These are phyloP conservation scores for Dysidea cf. avara DNA, from an alignment of 37 sponge, comb jelly and placozoan species.

Conservation along the genomic window DNA sequence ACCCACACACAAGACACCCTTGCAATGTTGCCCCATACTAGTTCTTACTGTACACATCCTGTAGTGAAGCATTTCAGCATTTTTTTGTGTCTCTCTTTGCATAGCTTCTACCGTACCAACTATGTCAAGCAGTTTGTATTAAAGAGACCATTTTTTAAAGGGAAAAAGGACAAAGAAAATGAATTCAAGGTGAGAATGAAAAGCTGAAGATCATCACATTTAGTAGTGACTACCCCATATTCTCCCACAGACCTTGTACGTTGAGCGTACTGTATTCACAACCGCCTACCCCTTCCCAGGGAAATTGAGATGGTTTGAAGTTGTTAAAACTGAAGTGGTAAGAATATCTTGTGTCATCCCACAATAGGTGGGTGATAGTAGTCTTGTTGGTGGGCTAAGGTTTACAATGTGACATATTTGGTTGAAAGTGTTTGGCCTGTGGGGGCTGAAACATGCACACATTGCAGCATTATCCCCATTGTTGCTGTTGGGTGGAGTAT, in stretches of 20 bases:
- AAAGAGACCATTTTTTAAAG: constrained; percentile 69
- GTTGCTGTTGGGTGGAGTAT: background rate
- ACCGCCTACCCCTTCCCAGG: constrained; percentile 76
- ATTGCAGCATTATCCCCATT: too few species aligned
- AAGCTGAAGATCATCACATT: background rate
- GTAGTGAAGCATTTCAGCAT: background rate
- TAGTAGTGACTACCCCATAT: too few species aligned
- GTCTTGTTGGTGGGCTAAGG: too few species aligned
- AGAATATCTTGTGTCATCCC: too few species aligned
- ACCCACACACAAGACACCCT: background rate
- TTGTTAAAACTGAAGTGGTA: constrained; percentile 59
- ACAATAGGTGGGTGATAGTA: too few species aligned
- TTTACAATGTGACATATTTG: too few species aligned
- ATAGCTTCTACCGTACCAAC: constrained; percentile 65
- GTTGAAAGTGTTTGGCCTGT: too few species aligned
- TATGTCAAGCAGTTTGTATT: constrained; percentile 61
- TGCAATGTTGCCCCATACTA: background rate
- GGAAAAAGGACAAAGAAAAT: constrained; percentile 67
- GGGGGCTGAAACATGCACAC: too few species aligned
- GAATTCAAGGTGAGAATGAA: constrained; percentile 67
- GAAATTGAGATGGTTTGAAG: constrained; percentile 84
- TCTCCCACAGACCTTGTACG: constrained; percentile 50
- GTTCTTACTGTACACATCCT: background rate
- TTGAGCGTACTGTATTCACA: constrained; percentile 65
- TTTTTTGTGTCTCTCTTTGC: background rate